These are phyloP conservation scores for Parazoanthus darwini DNA, from an alignment of 92 coral and sea anemone species.

Conservation along the genomic window DNA sequence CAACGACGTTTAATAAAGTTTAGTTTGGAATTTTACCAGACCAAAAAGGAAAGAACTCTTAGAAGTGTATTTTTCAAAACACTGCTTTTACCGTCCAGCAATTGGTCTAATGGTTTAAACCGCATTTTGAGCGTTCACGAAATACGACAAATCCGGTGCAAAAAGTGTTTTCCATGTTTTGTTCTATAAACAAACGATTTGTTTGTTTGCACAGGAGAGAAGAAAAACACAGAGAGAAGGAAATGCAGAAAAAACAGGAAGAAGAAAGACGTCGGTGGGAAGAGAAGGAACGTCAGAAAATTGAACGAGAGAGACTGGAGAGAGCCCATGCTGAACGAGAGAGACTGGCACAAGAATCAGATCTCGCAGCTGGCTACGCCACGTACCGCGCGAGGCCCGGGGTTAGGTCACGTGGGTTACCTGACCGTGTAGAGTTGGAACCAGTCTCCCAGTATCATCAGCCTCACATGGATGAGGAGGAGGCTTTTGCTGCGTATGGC, in stretches of 20 bases:
- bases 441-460: slow-evolving; percentile 1
- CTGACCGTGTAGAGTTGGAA: slow-evolving; percentile 18
- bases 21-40: no score
- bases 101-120: no score
- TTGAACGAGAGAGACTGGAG: slow-evolving; percentile 54
- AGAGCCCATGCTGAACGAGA: slow-evolving; percentile 49
- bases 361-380: slow-evolving; percentile 55
- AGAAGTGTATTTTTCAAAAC: no score
- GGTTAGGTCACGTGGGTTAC: slow-evolving; percentile 16
- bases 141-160: neutral
- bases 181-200: neutral
- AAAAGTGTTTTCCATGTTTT: no score
- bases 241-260: slow-evolving; percentile 66
- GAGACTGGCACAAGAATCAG: slow-evolving; percentile 36
- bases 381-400: slow-evolving; percentile 70
- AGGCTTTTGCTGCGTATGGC: slow-evolving; percentile 4
- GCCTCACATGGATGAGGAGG: slow-evolving; percentile 13
- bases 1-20: no score
- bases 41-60: no score
- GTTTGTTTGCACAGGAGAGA: slow-evolving; percentile 57
- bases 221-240: slow-evolving; percentile 69
- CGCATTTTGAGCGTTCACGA: neutral
- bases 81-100: no score
- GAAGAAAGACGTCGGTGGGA: slow-evolving; percentile 65
- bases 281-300: slow-evolving; percentile 56